Evolutionary conservation across 1,140 invertebrate genomes (phyloP).

Genomic region (Kradibia gibbosae): DNA sequence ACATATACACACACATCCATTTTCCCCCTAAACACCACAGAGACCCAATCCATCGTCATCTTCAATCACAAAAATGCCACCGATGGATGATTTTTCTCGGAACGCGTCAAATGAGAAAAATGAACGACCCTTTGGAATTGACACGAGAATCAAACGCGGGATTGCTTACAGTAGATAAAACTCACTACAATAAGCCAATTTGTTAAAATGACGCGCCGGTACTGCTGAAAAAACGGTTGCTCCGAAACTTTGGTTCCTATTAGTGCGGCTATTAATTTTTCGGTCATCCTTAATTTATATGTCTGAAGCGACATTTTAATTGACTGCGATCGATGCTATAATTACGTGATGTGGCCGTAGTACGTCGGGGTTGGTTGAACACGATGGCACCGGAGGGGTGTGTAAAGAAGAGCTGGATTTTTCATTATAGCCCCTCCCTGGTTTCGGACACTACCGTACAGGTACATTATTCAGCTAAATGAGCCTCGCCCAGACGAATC

Average conservation of each 20-base stretch:
- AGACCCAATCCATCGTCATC: no score
- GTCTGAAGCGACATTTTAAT: neutral
- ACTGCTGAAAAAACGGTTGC: neutral
- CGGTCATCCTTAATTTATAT: neutral
- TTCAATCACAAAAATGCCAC: constrained; percentile 1
- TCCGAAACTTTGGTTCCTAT: neutral
- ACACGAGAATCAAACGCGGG: neutral
- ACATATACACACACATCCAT: no score
- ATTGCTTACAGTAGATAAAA: neutral
- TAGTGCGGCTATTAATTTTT: neutral
- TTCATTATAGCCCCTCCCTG: no score
- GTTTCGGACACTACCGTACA: no score
- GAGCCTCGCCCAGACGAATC: neutral
- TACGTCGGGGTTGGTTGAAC: neutral
- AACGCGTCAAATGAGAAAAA: no score
- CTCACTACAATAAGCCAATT: neutral
- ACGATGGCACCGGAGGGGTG: neutral
- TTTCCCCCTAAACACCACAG: no score
- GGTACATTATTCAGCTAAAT: neutral
- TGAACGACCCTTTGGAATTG: no score
- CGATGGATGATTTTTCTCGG: neutral
- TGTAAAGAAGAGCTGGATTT: no score
- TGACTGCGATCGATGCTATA: neutral
- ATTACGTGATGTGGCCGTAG: no score
- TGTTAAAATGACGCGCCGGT: neutral